Evolutionary conservation across 2,113 vertebrate species (phyloP), one percentile per base, ranked within the genome.

Genomic region (Ophthalmolycus amberensis): DNA sequence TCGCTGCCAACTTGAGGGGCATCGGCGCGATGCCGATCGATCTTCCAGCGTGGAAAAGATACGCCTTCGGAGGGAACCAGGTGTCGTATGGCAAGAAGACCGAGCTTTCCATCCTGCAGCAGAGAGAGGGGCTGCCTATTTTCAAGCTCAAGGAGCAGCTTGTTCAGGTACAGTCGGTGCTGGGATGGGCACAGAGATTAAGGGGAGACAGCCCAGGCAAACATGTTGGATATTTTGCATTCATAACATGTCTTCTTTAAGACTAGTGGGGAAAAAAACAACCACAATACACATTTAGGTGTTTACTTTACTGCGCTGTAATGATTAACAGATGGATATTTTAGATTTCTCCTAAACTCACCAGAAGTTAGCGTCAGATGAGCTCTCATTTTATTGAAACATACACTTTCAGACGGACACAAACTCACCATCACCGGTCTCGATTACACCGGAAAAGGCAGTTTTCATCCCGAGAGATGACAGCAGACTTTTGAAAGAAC

Each of bases 1-100:
- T 98, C 38, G 97, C 97, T n/a, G 97, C 97, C 82, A 99, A 98
- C 89, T 98, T 98, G 97, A 82, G 97, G 65, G 97, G 97, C 16
- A 97, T 98, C 75, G 97, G 97, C 27, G 97, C 97, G 92, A 98
- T 98, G 97, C 97, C 97, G 12, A 94, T 95, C 1, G 96, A 99
- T 80, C 97, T 99, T 71, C 97, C 97, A 0, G 97, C 96, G 88
- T 98, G 97, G 97, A 99, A 98, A 86, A 97, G 97, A 77, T 96
- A 97, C 68, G 97, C 97, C 0, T 97, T 98, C 75, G 97, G 97
- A 34, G 97, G 97, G 59, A 98, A 98, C 90, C 97, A 97, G 92
- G 97, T 97, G 54, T 98, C 97, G 3, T 98, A 98, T 1, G 97
- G 97, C 22, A 97, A 97, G 87, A 98, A 97, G 94, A 98, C 97